Percentiles rank a stretch among this genome's conserved stretches.
Conservation (phyloP, 2,888 invertebrate genomes). For the Colostygia pectinataria region DNA sequence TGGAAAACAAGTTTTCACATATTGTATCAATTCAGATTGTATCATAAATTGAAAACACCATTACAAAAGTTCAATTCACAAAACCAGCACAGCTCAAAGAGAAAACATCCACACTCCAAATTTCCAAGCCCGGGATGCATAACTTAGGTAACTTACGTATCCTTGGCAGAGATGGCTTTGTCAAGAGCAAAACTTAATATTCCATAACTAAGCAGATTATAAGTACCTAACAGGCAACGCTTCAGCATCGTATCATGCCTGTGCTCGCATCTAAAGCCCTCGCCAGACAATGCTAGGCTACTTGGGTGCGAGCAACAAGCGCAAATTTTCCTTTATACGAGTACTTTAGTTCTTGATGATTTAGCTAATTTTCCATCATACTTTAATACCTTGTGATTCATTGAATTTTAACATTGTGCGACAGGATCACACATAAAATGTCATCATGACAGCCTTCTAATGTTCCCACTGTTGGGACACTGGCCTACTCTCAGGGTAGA, state of each 20-base stretch:
- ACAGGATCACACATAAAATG: too few relatives aligned
- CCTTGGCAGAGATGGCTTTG: conserved; percentile 21
- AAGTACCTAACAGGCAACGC: conserved; percentile 31
- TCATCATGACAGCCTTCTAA: too few relatives aligned
- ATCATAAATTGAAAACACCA: not conserved
- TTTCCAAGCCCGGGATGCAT: conserved; percentile 15
- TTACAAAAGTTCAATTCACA: conserved; percentile 9
- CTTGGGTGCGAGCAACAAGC: too few relatives aligned
- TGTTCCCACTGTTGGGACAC: too few relatives aligned
- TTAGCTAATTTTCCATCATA: too few relatives aligned
- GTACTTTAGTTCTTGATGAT: too few relatives aligned
- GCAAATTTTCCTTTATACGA: too few relatives aligned
- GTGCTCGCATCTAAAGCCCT: not conserved
- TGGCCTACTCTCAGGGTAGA: too few relatives aligned
- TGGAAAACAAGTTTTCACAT: too few relatives aligned
- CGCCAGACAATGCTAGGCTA: not conserved
- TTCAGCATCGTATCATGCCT: conserved; percentile 29
- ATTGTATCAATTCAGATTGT: too few relatives aligned
- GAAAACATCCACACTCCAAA: conserved; percentile 14
- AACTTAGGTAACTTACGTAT: conserved; percentile 20
- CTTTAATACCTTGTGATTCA: too few relatives aligned
- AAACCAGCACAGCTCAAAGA: not conserved
- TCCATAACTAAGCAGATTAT: conserved; percentile 57
- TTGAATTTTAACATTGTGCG: too few relatives aligned
- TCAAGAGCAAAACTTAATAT: conserved; percentile 53